Conservation (phyloP, 2,888 invertebrate species). For the Stenchaetothrips biformis region DNA sequence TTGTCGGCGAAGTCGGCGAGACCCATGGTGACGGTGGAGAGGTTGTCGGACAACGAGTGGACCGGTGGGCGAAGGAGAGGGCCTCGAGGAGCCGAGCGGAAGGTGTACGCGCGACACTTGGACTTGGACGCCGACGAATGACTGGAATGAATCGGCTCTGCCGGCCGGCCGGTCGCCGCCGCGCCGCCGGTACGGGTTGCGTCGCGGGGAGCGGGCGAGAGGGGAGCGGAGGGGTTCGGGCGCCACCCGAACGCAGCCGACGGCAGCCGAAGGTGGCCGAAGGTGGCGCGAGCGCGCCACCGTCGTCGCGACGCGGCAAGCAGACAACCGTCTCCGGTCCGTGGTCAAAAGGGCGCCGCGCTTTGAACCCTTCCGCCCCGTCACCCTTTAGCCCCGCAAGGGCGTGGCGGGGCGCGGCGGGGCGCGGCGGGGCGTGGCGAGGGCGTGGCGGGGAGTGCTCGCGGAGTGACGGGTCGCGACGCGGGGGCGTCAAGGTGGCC, state of each 20-base stretch:
- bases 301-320: not conserved
- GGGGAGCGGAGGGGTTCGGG: not conserved
- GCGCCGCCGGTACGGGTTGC: not conserved
- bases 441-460: not conserved
- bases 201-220: not conserved
- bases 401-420: not conserved
- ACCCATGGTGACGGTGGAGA: slow-evolving; percentile 1
- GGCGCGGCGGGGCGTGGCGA: not conserved
- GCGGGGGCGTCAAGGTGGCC: not conserved
- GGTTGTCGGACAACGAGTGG: not conserved
- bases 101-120: not conserved
- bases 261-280: not conserved
- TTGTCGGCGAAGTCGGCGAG: slow-evolving; percentile 54
- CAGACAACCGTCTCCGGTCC: not conserved
- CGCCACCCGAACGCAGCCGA: not conserved
- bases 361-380: not conserved
- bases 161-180: not conserved
- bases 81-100: not conserved
- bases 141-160: not conserved
- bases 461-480: not conserved
- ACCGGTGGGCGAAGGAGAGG: not conserved
- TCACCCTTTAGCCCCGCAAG: not conserved
- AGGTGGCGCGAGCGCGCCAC: not conserved
- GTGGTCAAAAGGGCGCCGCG: not conserved
- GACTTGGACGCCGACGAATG: not conserved